A percentile compares a stretch with the other conserved stretches of the same genome.
Evolutionary conservation across 1,140 invertebrate genomes (phyloP).

Genomic region (Musca domestica): DNA sequence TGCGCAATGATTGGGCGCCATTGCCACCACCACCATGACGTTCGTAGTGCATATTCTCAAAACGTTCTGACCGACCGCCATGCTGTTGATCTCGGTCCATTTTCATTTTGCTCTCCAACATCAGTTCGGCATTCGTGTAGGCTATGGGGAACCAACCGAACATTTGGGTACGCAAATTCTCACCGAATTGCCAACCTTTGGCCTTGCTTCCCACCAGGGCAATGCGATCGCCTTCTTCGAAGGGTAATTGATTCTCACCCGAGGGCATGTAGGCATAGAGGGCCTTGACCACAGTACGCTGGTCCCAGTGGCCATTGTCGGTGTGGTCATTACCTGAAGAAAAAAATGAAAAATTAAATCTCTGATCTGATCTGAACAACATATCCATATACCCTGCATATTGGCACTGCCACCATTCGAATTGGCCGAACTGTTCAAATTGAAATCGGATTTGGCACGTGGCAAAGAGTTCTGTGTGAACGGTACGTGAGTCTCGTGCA

Average conservation of each 20-base stretch:
- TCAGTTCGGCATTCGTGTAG: slow-evolving; percentile 71
- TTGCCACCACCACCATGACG: background rate
- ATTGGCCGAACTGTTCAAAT: slow-evolving; percentile 66
- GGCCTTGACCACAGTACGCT: slow-evolving; percentile 67
- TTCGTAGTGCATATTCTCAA: slow-evolving; percentile 27
- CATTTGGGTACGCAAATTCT: slow-evolving; percentile 83
- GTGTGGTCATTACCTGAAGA: slow-evolving; percentile 38
- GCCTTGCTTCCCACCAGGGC: slow-evolving; percentile 85
- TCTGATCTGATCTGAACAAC: too few relatives aligned
- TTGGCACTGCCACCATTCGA: background rate
- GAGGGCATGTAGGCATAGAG: slow-evolving; percentile 87
- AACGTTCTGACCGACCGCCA: slow-evolving; percentile 26
- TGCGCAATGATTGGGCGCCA: slow-evolving; percentile 30
- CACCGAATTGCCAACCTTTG: slow-evolving; percentile 94
- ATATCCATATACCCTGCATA: background rate
- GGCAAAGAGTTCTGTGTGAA: slow-evolving; percentile 60
- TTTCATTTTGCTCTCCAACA: slow-evolving; percentile 27
- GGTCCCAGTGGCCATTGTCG: slow-evolving; percentile 44
- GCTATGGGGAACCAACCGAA: slow-evolving; percentile 93
- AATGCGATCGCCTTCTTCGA: slow-evolving; percentile 86
- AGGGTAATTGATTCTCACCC: slow-evolving; percentile 88
- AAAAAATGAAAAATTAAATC: background rate
- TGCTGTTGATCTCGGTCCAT: slow-evolving; percentile 37
- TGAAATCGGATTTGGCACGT: slow-evolving; percentile 82
- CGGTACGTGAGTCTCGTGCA: slow-evolving; percentile 50